Base-by-base conservation (phyloP, 2,888 invertebrate genomes). In the Agrochola circellaris region DNA sequence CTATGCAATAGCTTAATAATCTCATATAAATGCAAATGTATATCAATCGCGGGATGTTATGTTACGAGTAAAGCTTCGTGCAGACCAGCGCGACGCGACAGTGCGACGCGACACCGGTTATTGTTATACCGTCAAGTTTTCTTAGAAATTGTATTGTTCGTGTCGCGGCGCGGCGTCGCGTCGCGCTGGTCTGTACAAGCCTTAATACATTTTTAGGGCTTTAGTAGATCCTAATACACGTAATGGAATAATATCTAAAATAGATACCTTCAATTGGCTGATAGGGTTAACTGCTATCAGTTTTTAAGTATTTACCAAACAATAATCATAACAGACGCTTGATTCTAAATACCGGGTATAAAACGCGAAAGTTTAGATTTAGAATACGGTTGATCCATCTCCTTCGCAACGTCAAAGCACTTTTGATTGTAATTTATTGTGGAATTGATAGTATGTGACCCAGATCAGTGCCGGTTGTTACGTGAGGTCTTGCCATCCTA, bases 361-460 rank as follows among this genome's bases (percentile, higher is more conserved):
- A 38, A 38, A 38, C 38, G 38, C 7, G 7, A 7, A 38, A 38
- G 38, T 38, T 38, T 38, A 38, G 38, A 54, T 54, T 26, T 56
- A n/a, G 30, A 13, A 38, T 38, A 65, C 23, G 17, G 60, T 38
- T 48, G 20, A 61, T 62, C 66, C 26, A 74, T 56, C 42, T 73
- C 61, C 38, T 66, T 58, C 23, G 51, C 48, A 20, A 54, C 54
- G 54, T n/a, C 38, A 23, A 38, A 66, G 30, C 26, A 62, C 38
- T 75, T 67, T 17, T 42, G n/a, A 73, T 79, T 56, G 45, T 73
- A 51, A 64, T 26, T 64, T 56, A 78, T 64, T 64, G 62, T 20
- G 13, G 20, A 38, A 17, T 11, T 65, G 56, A 17, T 65, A 20
- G 58, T 51, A 30, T 61, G 23, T 60, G 65, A 65, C 58, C 42